Conservation (phyloP, 2,797 vertebrate species). For the Platalea minor region DNA sequence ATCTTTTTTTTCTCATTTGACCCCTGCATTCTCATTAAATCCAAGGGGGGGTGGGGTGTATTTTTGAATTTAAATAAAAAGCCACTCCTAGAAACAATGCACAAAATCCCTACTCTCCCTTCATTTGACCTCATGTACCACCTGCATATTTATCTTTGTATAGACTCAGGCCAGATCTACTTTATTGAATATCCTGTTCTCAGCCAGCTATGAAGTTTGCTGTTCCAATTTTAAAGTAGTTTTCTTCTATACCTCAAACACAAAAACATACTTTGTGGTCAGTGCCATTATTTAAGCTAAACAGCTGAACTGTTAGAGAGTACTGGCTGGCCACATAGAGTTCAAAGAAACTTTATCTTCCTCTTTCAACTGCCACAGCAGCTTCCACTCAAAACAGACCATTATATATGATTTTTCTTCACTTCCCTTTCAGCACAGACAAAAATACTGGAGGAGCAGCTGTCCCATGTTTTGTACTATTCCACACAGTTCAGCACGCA, state of each 20-base stretch:
- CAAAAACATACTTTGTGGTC: neutral
- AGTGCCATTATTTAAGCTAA: neutral
- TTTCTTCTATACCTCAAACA: neutral
- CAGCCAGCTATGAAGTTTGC: neutral
- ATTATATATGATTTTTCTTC: neutral
- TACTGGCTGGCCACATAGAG: neutral
- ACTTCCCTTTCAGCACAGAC: neutral
- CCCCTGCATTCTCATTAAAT: neutral
- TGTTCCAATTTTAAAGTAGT: neutral
- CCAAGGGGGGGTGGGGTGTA: neutral
- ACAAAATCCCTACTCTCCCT: neutral
- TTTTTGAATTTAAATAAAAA: neutral
- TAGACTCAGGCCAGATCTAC: neutral
- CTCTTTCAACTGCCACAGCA: neutral
- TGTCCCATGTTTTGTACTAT: neutral
- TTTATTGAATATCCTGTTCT: neutral
- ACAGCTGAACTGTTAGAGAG: neutral
- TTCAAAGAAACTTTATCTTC: neutral
- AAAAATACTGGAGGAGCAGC: neutral
- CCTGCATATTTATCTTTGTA: neutral
- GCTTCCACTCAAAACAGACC: neutral
- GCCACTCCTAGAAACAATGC: neutral
- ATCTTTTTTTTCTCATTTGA: neutral
- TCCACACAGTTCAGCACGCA: neutral
- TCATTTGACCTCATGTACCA: neutral